A percentile compares a stretch with the other conserved stretches of the same genome.
Conservation (phyloP, 2,888 invertebrate genomes). For the Cremastinae sp. region DNA sequence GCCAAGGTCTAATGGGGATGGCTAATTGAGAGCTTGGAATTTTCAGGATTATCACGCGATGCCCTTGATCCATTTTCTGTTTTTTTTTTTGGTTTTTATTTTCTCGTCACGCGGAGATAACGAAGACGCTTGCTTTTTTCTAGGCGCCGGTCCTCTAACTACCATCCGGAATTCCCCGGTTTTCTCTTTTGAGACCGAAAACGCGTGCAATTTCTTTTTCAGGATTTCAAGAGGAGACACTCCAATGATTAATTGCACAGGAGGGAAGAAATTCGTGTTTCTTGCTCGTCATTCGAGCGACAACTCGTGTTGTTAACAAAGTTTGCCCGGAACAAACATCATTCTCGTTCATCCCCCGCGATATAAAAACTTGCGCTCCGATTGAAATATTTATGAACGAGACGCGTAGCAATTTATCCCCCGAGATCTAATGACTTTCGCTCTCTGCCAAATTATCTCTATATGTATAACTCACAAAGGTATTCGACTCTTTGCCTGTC, state of each 20-base stretch:
- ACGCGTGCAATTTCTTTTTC: not conserved
- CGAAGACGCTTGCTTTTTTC: constrained; percentile 8
- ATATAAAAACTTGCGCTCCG: not conserved
- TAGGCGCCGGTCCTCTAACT: constrained; percentile 5
- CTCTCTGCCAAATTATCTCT: too few species aligned
- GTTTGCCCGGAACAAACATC: constrained; percentile 3
- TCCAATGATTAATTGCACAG: not conserved
- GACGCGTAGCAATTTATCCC: not conserved
- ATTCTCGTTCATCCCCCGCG: not conserved
- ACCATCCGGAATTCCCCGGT: constrained; percentile 10
- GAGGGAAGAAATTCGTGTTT: not conserved
- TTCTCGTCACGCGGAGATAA: constrained; percentile 12
- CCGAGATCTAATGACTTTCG: not conserved
- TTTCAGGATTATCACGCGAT: constrained; percentile 6
- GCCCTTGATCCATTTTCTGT: not conserved
- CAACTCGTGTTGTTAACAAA: not conserved
- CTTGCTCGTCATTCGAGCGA: not conserved
- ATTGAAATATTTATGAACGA: not conserved
- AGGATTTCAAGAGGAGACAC: not conserved
- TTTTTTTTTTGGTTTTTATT: not conserved
- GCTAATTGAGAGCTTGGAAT: not conserved
- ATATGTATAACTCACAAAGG: too few species aligned
- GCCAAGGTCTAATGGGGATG: too few species aligned
- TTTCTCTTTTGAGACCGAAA: not conserved
- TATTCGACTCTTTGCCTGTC: too few species aligned